Evolutionary conservation across 2,113 vertebrate species (phyloP), one percentile per base, ranked within the genome.

Genomic region (Pseudorectes ferrugineus): DNA sequence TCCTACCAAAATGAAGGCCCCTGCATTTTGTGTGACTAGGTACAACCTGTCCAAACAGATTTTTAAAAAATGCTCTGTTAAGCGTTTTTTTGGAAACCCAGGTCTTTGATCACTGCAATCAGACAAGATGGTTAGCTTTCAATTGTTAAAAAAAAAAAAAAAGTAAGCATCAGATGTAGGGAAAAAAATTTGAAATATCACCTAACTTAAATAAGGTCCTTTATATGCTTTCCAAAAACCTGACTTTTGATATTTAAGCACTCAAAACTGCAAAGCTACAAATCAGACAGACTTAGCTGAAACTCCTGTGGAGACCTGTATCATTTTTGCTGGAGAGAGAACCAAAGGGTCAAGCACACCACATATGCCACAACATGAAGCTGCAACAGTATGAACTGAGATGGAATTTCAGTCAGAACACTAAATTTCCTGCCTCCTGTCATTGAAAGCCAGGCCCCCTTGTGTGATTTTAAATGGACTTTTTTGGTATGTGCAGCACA

Each of bases 391-490:
- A 90, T 86, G 85, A 89, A 86, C 67, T 77, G 40, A 77, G 88
- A 89, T 85, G 78, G 87, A 95, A 91, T 95, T 96, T 94, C 94
- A 97, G 74, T 31, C 75, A 83, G 71, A 93, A 85, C 51, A 70
- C 63, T 92, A 48, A 67, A 94, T 91, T 96, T 92, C 93, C 90
- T 94, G 90, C 88, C 82, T 93, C 70, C 43, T 93, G 82, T 45
- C 85, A 95, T 1, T 54, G 86, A 88, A 92, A 90, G 36, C 46
- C 43, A 48, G 88, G 52, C 85, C 71, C 82, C 92, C 88, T 95
- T 55, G 78, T 72, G 93, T 68, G 92, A 93, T 68, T 92, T 89
- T 83, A 95, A 97, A 95, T 88, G 31, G 93, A 85, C 28, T 94
- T 92, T 73, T 83, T 80, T 57, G 58, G 90, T 92, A 83, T 68